These are phyloP conservation scores for Diplolepis rosae DNA, from an alignment of 2,888 invertebrate species.

Conservation along the genomic window DNA sequence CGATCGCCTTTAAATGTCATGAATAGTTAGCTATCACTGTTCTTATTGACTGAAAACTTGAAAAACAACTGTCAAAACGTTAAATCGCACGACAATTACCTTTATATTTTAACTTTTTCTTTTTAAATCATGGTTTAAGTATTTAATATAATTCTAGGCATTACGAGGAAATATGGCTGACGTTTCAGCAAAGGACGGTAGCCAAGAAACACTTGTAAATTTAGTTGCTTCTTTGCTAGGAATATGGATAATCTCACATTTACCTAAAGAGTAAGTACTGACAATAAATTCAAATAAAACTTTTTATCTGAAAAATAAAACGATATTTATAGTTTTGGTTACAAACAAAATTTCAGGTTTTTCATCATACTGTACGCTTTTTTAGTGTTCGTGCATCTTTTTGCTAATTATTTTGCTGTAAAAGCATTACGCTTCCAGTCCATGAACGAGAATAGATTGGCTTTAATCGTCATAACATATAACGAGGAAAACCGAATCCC, in stretches of 20 bases:
- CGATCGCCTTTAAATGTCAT: too few relatives aligned
- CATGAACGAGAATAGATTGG: constrained; percentile 86
- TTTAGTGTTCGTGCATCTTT: constrained; percentile 87
- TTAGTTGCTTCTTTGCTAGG: constrained; percentile 88
- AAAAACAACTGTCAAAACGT: too few relatives aligned
- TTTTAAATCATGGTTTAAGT: too few relatives aligned
- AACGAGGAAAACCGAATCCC: constrained; percentile 75
- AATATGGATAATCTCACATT: constrained; percentile 82
- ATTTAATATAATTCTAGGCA: constrained; percentile 76
- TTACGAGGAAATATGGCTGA: constrained; percentile 93
- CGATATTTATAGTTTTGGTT: background rate
- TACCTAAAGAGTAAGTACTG: constrained; percentile 75
- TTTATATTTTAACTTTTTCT: background rate
- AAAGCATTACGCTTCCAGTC: constrained; percentile 85
- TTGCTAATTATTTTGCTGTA: constrained; percentile 92
- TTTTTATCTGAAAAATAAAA: constrained; percentile 10
- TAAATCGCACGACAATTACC: background rate
- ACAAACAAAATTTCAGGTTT: constrained; percentile 75
- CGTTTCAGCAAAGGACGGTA: constrained; percentile 94
- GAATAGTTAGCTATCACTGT: too few relatives aligned
- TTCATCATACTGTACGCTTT: constrained; percentile 84
- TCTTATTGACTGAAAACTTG: too few relatives aligned
- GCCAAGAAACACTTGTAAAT: constrained; percentile 97
- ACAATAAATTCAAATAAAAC: constrained; percentile 22
- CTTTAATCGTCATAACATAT: constrained; percentile 79